Percentiles rank a stretch among this genome's conserved stretches.
These are phyloP conservation scores for Amphipyra tragopoginis DNA, from an alignment of 2,888 invertebrate species.

Conservation along the genomic window DNA sequence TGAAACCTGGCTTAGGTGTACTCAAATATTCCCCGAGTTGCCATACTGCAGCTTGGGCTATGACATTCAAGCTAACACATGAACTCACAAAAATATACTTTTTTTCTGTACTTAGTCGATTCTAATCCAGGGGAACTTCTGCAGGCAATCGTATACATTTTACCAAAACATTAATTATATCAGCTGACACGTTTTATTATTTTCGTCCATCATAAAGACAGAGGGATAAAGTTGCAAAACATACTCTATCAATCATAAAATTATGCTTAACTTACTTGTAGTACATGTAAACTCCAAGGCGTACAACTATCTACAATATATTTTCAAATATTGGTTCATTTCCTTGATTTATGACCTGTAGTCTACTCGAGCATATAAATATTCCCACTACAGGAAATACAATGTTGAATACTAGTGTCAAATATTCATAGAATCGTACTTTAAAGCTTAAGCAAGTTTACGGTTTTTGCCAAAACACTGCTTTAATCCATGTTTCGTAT, in stretches of 20 bases:
- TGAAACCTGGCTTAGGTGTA: too few species aligned
- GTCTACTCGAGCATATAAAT: slow-evolving; percentile 27
- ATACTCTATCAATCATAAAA: slow-evolving; percentile 18
- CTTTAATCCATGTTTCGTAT: too few species aligned
- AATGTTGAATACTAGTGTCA: slow-evolving; percentile 12
- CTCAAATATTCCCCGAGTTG: too few species aligned
- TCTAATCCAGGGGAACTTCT: too few species aligned
- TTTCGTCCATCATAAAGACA: background rate
- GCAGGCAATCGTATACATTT: too few species aligned
- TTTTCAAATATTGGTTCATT: slow-evolving; percentile 51
- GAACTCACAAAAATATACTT: too few species aligned
- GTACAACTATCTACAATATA: slow-evolving; percentile 47
- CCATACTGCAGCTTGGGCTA: too few species aligned
- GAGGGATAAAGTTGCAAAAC: slow-evolving; percentile 10
- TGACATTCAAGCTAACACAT: too few species aligned
- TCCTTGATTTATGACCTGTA: slow-evolving; percentile 41
- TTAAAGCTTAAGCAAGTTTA: background rate
- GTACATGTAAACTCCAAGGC: slow-evolving; percentile 42
- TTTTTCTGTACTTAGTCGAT: too few species aligned
- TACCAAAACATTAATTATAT: too few species aligned
- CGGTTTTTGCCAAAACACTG: background rate
- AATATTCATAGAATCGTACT: slow-evolving; percentile 11
- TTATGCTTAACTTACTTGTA: slow-evolving; percentile 20
- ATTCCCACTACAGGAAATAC: slow-evolving; percentile 33
- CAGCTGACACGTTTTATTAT: too few species aligned